phyloP scores from a whole-genome alignment of 2,113 vertebrate genomes.

The Cryptomyrus ogoouensis region DNA sequence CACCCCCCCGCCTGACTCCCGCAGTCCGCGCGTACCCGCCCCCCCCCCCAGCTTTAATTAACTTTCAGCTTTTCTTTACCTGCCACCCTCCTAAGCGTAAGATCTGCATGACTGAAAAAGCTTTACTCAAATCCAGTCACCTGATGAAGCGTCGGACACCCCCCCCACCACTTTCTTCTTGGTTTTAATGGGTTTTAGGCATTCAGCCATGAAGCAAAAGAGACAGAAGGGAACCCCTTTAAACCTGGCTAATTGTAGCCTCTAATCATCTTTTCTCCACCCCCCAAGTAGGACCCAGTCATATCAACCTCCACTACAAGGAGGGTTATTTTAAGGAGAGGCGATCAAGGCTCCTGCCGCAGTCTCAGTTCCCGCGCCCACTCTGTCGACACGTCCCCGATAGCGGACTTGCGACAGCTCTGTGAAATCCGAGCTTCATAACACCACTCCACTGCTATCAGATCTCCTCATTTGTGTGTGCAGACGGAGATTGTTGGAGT shows the following conservation, averaged over 20 bases:
- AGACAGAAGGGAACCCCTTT: slow-evolving; percentile 10
- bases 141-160: not conserved
- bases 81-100: slow-evolving; percentile 12
- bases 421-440: not conserved
- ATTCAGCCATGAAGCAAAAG: slow-evolving; percentile 10
- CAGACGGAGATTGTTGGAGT: not conserved
- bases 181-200: not conserved
- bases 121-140: slow-evolving; percentile 18
- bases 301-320: not conserved
- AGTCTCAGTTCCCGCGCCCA: not conserved
- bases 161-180: not conserved
- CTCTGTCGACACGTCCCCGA: not conserved
- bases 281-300: not conserved
- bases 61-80: slow-evolving; percentile 12
- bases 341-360: not conserved
- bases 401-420: not conserved
- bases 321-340: not conserved
- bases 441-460: not conserved
- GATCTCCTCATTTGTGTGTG: not conserved
- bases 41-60: slow-evolving; percentile 18
- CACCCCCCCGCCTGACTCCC: no score
- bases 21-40: no score
- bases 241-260: slow-evolving; percentile 25
- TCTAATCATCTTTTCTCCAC: slow-evolving; percentile 16
- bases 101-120: slow-evolving; percentile 19